Percentiles rank a stretch among this genome's conserved stretches.
Evolutionary conservation across 2,113 vertebrate species (phyloP).

Genomic region (Dicrurus megarhynchus): DNA sequence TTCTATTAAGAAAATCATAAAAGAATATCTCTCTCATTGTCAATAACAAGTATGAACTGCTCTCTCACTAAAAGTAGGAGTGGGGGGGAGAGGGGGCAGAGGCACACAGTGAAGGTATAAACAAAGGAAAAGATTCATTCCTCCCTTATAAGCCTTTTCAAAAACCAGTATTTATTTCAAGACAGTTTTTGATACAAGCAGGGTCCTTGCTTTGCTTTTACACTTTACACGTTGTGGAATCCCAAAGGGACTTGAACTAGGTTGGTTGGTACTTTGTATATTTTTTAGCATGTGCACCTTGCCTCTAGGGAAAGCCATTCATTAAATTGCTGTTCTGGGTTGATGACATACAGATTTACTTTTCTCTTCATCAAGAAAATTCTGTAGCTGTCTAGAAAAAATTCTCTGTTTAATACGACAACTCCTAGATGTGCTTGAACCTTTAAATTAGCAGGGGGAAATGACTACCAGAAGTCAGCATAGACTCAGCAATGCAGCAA

Average conservation of each 20-base stretch:
- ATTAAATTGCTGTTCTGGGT: conserved; percentile 29
- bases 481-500: background rate
- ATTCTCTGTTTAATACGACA: background rate
- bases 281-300: conserved; percentile 33
- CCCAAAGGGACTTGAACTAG: background rate
- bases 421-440: background rate
- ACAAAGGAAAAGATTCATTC: background rate
- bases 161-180: background rate
- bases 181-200: background rate
- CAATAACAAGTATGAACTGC: conserved; percentile 29
- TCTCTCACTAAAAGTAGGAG: background rate
- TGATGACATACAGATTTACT: conserved; percentile 58
- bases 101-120: background rate
- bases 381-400: background rate
- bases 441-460: background rate
- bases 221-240: background rate
- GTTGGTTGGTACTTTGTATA: conserved; percentile 32
- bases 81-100: background rate
- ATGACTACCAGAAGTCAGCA: background rate
- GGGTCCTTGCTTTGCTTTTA: background rate
- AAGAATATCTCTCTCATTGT: conserved; percentile 27
- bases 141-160: background rate
- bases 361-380: conserved; percentile 40
- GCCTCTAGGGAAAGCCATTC: conserved; percentile 19
- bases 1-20: conserved; percentile 46